phyloP scores from a whole-genome alignment of 2,888 invertebrate species.

The Clistopyga incitator region DNA sequence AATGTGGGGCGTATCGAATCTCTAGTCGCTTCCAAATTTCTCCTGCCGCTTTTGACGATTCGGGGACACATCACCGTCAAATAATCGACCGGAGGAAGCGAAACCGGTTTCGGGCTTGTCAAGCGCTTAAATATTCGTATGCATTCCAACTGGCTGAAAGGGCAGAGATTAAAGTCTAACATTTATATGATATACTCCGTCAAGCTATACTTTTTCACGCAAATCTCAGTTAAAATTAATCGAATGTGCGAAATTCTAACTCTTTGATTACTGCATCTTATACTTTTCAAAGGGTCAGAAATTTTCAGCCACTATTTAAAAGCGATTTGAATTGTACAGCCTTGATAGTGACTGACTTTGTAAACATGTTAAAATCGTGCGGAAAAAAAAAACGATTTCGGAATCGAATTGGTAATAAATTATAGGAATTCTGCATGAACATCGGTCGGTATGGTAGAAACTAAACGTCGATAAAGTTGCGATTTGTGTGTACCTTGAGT shows the following conservation, averaged over 20 bases:
- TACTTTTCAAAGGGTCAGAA: background rate
- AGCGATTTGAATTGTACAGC: background rate
- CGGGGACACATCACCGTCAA: conserved; percentile 11
- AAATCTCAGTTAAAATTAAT: background rate
- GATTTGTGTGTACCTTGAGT: background rate
- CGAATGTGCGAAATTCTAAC: background rate
- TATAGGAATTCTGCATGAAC: background rate
- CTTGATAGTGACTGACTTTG: background rate
- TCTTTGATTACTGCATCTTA: background rate
- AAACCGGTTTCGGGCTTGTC: conserved; percentile 6
- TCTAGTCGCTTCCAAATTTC: conserved; percentile 5
- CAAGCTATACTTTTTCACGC: background rate
- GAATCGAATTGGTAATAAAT: background rate
- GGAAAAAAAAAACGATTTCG: background rate
- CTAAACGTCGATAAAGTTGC: background rate
- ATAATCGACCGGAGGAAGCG: background rate
- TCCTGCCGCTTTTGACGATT: conserved; percentile 1
- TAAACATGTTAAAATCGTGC: background rate
- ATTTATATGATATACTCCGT: background rate
- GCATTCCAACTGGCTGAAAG: background rate
- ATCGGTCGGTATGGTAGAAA: background rate
- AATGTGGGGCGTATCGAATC: conserved; percentile 4
- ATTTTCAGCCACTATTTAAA: background rate
- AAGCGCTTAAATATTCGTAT: background rate
- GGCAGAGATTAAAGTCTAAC: background rate